Conservation (phyloP, 2,888 invertebrate genomes). For the Euphydryas editha region DNA sequence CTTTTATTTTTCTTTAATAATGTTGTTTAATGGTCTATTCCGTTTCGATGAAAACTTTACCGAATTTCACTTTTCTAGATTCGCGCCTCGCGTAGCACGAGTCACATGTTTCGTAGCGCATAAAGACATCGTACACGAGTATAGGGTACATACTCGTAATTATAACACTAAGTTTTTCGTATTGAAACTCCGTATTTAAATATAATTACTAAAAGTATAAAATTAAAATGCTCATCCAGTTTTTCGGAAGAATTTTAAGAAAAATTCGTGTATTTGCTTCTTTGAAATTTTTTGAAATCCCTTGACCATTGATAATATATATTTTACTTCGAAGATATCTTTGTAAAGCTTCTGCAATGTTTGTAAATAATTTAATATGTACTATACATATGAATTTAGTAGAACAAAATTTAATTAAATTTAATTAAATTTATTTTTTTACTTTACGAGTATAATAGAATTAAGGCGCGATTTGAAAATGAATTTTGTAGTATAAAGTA, state of each 20-base stretch:
- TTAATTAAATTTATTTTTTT: too few relatives aligned
- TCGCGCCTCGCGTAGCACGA: slow-evolving; percentile 7
- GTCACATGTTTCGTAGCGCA: slow-evolving; percentile 5
- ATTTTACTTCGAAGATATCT: background rate
- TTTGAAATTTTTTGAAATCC: slow-evolving; percentile 3
- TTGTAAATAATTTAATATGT: too few relatives aligned
- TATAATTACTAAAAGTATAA: slow-evolving; percentile 4
- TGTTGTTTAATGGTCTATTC: slow-evolving; percentile 76
- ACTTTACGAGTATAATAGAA: too few relatives aligned
- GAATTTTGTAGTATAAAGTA: too few relatives aligned
- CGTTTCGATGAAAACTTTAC: slow-evolving; percentile 66
- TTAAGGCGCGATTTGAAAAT: too few relatives aligned
- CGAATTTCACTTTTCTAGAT: slow-evolving; percentile 59
- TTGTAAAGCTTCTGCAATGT: background rate
- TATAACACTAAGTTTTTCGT: background rate
- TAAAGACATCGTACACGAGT: background rate
- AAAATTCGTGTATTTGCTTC: background rate
- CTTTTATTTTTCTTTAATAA: slow-evolving; percentile 80
- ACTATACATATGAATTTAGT: too few relatives aligned
- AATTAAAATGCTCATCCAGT: slow-evolving; percentile 7
- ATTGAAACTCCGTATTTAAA: slow-evolving; percentile 3
- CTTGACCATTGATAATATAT: background rate
- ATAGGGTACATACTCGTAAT: background rate
- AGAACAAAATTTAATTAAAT: too few relatives aligned
- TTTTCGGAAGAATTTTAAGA: slow-evolving; percentile 3